A percentile compares a stretch with the other conserved stretches of the same genome.
These are phyloP conservation scores for Geotrupes spiniger DNA, from an alignment of 2,888 invertebrate genomes.

Conservation along the genomic window DNA sequence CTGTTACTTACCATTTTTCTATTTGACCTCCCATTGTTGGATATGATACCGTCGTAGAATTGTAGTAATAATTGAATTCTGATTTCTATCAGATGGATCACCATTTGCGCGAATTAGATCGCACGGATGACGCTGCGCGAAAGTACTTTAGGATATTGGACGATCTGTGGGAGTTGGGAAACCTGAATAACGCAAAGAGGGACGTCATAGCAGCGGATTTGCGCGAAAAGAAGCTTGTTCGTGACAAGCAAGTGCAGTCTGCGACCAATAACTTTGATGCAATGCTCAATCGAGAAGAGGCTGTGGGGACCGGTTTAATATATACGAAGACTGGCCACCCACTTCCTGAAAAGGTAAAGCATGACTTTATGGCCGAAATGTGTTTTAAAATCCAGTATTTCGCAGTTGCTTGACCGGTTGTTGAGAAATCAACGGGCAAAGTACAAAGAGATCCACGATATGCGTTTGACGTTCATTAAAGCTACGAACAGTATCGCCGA, in stretches of 20 bases:
- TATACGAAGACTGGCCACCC: conserved; percentile 43
- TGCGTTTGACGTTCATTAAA: conserved; percentile 41
- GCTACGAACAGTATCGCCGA: conserved; percentile 39
- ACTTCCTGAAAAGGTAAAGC: conserved; percentile 38
- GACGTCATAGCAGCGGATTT: conserved; percentile 32
- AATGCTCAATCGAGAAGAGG: conserved; percentile 37
- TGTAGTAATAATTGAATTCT: too few species aligned
- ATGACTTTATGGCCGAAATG: too few species aligned
- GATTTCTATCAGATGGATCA: conserved; percentile 41
- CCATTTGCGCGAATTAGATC: conserved; percentile 36
- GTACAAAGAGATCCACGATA: conserved; percentile 34
- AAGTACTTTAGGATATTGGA: conserved; percentile 40
- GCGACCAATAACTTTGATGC: conserved; percentile 31
- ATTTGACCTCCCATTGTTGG: too few species aligned
- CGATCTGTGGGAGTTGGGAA: conserved; percentile 18
- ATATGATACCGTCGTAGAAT: too few species aligned
- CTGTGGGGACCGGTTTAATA: conserved; percentile 42
- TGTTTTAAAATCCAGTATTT: too few species aligned
- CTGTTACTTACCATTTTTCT: conserved; percentile 1
- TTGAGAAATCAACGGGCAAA: conserved; percentile 37
- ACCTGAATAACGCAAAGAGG: conserved; percentile 28
- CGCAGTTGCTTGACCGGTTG: conserved; percentile 29
- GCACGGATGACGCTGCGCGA: conserved; percentile 32
- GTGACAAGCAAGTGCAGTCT: conserved; percentile 30
- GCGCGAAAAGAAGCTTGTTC: conserved; percentile 26